Evolutionary conservation across 2,888 invertebrate species (phyloP).

Genomic region (Amphipoea lucens): DNA sequence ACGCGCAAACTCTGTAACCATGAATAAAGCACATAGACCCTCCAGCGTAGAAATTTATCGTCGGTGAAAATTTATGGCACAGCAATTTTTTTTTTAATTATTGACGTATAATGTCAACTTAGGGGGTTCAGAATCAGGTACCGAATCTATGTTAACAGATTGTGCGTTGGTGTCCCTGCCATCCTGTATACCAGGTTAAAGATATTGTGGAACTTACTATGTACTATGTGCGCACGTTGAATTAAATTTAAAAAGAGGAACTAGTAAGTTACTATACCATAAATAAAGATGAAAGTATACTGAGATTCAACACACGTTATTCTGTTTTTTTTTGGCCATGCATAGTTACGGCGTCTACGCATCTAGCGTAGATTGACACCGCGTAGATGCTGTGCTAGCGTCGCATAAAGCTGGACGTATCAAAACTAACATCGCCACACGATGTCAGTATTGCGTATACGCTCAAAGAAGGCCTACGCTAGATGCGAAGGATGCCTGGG

Average conservation of each 20-base stretch:
- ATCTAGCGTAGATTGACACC: not conserved
- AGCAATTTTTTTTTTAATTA: not conserved
- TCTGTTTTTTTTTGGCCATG: not conserved
- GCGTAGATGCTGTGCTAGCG: not conserved
- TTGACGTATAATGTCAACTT: too few species aligned
- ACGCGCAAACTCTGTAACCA: too few species aligned
- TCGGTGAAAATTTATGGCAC: not conserved
- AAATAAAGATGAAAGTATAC: not conserved
- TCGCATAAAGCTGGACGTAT: not conserved
- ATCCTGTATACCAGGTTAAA: too few species aligned
- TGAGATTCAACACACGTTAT: not conserved
- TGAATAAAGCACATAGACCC: too few species aligned
- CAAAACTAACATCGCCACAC: not conserved
- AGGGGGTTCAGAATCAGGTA: too few species aligned
- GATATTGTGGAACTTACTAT: not conserved
- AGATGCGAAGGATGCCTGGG: not conserved
- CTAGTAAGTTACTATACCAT: not conserved
- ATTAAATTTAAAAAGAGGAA: not conserved
- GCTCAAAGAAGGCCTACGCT: not conserved
- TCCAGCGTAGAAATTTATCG: not conserved
- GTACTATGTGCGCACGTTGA: not conserved
- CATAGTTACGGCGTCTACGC: not conserved
- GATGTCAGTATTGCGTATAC: not conserved
- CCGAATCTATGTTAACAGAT: too few species aligned
- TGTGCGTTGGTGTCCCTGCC: too few species aligned